Conservation (phyloP, 2,113 vertebrate species). For the Nerophis lumbriciformis region DNA sequence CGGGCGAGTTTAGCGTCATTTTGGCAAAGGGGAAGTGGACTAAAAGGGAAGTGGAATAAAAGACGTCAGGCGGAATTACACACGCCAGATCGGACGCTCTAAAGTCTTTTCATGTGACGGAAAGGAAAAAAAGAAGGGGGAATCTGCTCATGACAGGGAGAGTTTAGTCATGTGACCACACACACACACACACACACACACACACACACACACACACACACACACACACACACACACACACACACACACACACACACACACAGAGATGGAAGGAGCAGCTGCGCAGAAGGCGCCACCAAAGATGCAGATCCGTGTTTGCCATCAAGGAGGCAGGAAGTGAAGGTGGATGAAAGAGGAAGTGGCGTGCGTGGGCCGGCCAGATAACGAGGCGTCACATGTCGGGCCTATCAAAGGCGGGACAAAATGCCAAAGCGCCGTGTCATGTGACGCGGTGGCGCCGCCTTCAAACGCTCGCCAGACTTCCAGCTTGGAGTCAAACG, state of each 20-base stretch:
- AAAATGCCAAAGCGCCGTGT: slow-evolving; percentile 70
- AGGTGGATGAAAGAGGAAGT: slow-evolving; percentile 53
- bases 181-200: slow-evolving; percentile 36
- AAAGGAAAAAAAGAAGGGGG: not conserved
- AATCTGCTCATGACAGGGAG: no score
- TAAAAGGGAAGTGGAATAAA: slow-evolving; percentile 61
- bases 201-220: slow-evolving; percentile 36
- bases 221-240: slow-evolving; percentile 36
- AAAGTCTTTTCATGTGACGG: slow-evolving; percentile 66
- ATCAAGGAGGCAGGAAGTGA: slow-evolving; percentile 40
- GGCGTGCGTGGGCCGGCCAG: slow-evolving; percentile 42
- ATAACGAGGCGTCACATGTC: slow-evolving; percentile 60
- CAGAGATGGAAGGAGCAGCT: slow-evolving; percentile 56
- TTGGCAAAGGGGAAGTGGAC: slow-evolving; percentile 38
- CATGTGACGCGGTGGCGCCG: slow-evolving; percentile 54
- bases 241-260: slow-evolving; percentile 34
- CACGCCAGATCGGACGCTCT: slow-evolving; percentile 52
- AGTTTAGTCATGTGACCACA: slow-evolving; percentile 51
- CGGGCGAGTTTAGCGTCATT: slow-evolving; percentile 46
- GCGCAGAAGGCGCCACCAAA: slow-evolving; percentile 30
- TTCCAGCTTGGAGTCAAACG: slow-evolving; percentile 37
- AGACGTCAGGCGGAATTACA: slow-evolving; percentile 69
- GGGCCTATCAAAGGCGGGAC: slow-evolving; percentile 65
- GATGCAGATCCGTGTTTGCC: slow-evolving; percentile 39
- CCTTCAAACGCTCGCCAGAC: slow-evolving; percentile 41